Conservation (phyloP, 1,140 invertebrate genomes). For the Drosophila malerkotliana region DNA sequence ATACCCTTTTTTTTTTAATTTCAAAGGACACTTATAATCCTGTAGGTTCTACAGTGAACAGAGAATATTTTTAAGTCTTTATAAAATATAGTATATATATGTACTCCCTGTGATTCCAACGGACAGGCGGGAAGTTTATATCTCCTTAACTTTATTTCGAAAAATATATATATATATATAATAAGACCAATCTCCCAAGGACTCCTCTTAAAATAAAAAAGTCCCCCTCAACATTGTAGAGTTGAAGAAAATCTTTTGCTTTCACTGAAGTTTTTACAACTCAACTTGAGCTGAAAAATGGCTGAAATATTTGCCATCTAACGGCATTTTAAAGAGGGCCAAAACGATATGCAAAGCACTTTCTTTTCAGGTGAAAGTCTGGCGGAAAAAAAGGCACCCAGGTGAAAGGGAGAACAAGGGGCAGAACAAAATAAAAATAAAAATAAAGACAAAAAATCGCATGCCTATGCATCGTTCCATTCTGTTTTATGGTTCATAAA, state of each 20-base stretch:
- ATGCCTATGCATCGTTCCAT: slow-evolving; percentile 59
- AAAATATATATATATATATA: too few species aligned
- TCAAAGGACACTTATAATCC: too few species aligned
- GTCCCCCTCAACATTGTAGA: not conserved
- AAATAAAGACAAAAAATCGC: slow-evolving; percentile 39
- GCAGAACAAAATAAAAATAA: not conserved
- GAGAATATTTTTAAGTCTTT: too few species aligned
- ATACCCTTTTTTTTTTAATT: not conserved
- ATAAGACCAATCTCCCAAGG: too few species aligned
- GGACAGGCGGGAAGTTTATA: too few species aligned
- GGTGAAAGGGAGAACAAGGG: not conserved
- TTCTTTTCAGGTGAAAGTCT: slow-evolving; percentile 1
- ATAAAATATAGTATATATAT: too few species aligned
- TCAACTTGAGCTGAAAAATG: slow-evolving; percentile 42
- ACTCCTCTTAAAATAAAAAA: not conserved
- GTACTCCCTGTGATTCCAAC: too few species aligned
- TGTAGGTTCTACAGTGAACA: too few species aligned
- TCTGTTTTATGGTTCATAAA: slow-evolving; percentile 66
- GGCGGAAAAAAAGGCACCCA: slow-evolving; percentile 4
- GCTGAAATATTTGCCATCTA: slow-evolving; percentile 29
- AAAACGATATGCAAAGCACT: slow-evolving; percentile 32
- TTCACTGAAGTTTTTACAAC: slow-evolving; percentile 13
- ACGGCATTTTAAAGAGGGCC: slow-evolving; percentile 40
- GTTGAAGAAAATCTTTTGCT: slow-evolving; percentile 8
- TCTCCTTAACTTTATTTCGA: too few species aligned